Evolutionary conservation across 2,113 vertebrate species (phyloP).

Genomic region (Pygoscelis antarcticus): DNA sequence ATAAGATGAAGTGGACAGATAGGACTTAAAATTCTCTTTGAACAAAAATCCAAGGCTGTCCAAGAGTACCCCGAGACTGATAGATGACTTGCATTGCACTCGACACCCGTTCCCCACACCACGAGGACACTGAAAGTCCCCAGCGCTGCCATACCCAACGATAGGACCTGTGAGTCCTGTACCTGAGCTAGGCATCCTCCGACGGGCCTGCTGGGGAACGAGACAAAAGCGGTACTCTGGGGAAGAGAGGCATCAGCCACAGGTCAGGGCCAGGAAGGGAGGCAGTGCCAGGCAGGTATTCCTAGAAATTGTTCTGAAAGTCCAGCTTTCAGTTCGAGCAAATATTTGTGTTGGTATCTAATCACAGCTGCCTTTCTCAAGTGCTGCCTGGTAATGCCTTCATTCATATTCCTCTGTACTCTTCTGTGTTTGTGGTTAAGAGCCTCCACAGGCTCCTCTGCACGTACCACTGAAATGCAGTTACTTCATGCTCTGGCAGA

Average conservation of each 20-base stretch:
- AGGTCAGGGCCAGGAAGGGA: background rate
- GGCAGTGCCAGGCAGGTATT: background rate
- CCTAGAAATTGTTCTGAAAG: background rate
- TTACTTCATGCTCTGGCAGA: conserved; percentile 7
- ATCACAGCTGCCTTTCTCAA: background rate
- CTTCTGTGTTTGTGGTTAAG: background rate
- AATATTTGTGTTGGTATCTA: background rate
- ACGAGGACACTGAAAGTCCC: background rate
- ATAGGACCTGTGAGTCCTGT: background rate
- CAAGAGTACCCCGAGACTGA: background rate
- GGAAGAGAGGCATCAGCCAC: background rate
- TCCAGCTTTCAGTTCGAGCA: background rate
- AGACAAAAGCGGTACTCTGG: background rate
- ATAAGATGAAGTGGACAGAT: background rate
- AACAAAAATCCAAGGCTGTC: background rate
- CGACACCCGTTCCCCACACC: background rate
- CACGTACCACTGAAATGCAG: background rate
- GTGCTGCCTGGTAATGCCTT: background rate
- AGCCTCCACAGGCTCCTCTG: background rate
- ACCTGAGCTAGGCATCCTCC: background rate
- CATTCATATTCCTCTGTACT: background rate
- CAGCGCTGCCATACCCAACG: background rate
- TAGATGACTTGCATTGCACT: background rate
- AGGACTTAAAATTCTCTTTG: background rate
- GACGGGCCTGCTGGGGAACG: background rate